These are phyloP conservation scores for Sthenelais limicola DNA, from an alignment of 2,888 invertebrate genomes.

Conservation along the genomic window DNA sequence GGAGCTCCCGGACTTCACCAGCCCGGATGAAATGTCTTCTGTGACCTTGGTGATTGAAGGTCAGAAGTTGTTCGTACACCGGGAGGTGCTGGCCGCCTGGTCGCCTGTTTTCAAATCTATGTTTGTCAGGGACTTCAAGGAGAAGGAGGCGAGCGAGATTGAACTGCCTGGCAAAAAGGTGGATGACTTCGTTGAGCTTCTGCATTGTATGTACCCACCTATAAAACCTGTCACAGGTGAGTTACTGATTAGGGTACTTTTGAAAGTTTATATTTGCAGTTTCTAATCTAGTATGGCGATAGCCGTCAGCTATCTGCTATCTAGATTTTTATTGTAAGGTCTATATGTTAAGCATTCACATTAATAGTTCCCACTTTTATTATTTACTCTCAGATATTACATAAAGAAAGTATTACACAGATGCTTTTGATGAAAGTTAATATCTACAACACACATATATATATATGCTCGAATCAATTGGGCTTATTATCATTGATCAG, in stretches of 20 bases:
- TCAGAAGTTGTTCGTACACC: constrained; percentile 61
- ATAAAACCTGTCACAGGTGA: constrained; percentile 70
- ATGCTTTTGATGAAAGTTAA: too few species aligned
- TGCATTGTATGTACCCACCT: constrained; percentile 72
- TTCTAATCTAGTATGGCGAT: too few species aligned
- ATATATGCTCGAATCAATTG: too few species aligned
- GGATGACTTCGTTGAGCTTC: constrained; percentile 69
- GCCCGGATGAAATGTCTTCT: constrained; percentile 61
- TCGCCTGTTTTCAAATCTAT: constrained; percentile 65
- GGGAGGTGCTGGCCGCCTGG: constrained; percentile 64
- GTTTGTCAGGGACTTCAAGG: constrained; percentile 58
- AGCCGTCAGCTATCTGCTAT: too few species aligned
- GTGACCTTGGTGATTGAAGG: constrained; percentile 62
- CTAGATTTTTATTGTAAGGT: too few species aligned
- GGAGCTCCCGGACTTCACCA: constrained; percentile 59
- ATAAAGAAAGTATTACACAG: too few species aligned
- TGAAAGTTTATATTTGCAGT: too few species aligned
- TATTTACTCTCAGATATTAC: too few species aligned
- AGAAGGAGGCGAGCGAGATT: constrained; percentile 55
- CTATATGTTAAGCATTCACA: too few species aligned
- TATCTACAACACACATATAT: too few species aligned
- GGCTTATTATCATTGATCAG: not conserved
- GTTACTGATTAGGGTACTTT: too few species aligned
- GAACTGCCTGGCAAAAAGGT: constrained; percentile 61
- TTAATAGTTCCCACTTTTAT: too few species aligned